Percentiles rank a stretch among this genome's conserved stretches.
Evolutionary conservation across 1,140 invertebrate species (phyloP).

Genomic region (Diorhabda sublineata): DNA sequence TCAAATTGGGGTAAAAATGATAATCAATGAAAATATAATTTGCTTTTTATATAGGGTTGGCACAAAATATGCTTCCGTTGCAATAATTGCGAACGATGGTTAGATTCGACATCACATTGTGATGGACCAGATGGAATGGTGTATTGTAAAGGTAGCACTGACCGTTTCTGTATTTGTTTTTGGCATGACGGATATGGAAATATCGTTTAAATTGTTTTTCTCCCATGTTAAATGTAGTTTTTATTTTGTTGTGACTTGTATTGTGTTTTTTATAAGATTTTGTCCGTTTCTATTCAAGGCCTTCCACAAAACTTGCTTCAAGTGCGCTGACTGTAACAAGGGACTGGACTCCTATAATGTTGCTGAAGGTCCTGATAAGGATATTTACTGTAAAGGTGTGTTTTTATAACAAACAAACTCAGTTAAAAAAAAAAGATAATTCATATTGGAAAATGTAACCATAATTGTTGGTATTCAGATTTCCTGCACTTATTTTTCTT

Average conservation of each 20-base stretch:
- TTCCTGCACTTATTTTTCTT: too few relatives aligned
- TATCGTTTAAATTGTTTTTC: slow-evolving; percentile 6
- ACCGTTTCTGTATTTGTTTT: neutral
- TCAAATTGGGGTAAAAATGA: too few relatives aligned
- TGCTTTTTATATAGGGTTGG: slow-evolving; percentile 65
- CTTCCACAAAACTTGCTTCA: slow-evolving; percentile 95
- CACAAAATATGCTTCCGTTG: slow-evolving; percentile 90
- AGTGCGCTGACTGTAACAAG: slow-evolving; percentile 89
- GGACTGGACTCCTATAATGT: slow-evolving; percentile 93
- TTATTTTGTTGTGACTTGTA: slow-evolving; percentile 10
- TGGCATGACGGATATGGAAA: slow-evolving; percentile 3
- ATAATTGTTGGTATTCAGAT: too few relatives aligned
- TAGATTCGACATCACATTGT: slow-evolving; percentile 91
- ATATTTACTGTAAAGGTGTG: slow-evolving; percentile 97
- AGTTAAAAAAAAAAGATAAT: too few relatives aligned
- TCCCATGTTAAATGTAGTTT: slow-evolving; percentile 10
- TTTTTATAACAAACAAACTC: slow-evolving; percentile 6
- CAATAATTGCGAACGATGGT: slow-evolving; percentile 80
- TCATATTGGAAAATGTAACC: too few relatives aligned
- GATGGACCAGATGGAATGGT: slow-evolving; percentile 89
- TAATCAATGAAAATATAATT: neutral
- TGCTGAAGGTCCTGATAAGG: slow-evolving; percentile 91
- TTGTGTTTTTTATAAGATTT: slow-evolving; percentile 9
- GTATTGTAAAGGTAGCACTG: slow-evolving; percentile 80
- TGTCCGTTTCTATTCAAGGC: slow-evolving; percentile 48